phyloP scores from a whole-genome alignment of 2,888 invertebrate genomes.

The Tipula lateralis region DNA sequence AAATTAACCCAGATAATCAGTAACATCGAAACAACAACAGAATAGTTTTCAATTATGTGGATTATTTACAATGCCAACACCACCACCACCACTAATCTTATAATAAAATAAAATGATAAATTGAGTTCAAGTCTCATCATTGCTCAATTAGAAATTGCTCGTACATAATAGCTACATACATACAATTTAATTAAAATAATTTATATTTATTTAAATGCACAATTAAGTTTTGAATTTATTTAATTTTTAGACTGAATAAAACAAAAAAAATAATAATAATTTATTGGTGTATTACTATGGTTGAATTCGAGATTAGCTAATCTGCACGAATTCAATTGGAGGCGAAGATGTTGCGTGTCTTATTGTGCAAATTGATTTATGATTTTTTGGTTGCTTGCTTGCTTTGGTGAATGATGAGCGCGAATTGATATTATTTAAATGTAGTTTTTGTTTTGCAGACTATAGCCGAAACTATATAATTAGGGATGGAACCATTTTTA shows the following conservation, averaged over 20 bases:
- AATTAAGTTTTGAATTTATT: background rate
- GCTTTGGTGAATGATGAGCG: background rate
- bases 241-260: background rate
- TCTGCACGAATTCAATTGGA: background rate
- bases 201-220: background rate
- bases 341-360: background rate
- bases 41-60: background rate
- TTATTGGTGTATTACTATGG: background rate
- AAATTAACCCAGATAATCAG: background rate
- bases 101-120: background rate
- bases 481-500: background rate
- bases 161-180: background rate
- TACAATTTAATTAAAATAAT: background rate
- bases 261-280: background rate
- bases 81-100: background rate
- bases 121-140: constrained; percentile 5
- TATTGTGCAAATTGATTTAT: constrained; percentile 7
- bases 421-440: background rate
- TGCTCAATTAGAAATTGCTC: background rate
- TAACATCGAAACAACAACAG: background rate
- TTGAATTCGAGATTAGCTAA: background rate
- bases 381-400: background rate
- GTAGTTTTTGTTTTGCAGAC: background rate
- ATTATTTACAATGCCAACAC: background rate
- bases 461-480: background rate